Conservation (phyloP, 2,888 invertebrate species). For the Plusia festucae region DNA sequence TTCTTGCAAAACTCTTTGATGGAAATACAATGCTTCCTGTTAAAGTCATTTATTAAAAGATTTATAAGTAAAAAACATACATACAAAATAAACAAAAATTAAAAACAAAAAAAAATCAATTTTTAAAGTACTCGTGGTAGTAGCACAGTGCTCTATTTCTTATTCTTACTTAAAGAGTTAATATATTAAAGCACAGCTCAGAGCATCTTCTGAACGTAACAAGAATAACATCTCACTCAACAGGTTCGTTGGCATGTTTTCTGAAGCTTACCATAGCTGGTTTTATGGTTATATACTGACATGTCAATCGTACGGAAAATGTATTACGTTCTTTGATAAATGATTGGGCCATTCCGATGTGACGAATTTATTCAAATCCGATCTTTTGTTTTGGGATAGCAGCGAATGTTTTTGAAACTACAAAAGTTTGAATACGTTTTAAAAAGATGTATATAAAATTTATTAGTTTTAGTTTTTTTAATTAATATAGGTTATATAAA, state of each 20-base stretch:
- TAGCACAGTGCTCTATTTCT: neutral
- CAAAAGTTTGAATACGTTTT: neutral
- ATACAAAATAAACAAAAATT: too few species aligned
- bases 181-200: constrained; percentile 62
- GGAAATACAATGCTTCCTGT: too few species aligned
- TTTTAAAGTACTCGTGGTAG: too few species aligned
- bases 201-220: constrained; percentile 44
- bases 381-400: neutral
- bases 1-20: too few species aligned
- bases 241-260: constrained; percentile 62
- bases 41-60: too few species aligned
- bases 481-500: too few species aligned
- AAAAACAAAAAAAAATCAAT: too few species aligned
- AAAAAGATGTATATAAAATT: too few species aligned
- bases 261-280: constrained; percentile 31
- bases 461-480: too few species aligned
- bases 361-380: constrained; percentile 6
- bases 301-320: constrained; percentile 28
- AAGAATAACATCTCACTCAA: constrained; percentile 64
- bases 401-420: neutral
- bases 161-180: constrained; percentile 18
- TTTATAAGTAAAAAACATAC: too few species aligned
- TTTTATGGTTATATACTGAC: constrained; percentile 36
- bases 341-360: constrained; percentile 12
- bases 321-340: constrained; percentile 35